A percentile compares a stretch with the other conserved stretches of the same genome.
phyloP scores from a whole-genome alignment of 2,113 vertebrate genomes.

The western clawed frog (Xenopus tropicalis) region DNA sequence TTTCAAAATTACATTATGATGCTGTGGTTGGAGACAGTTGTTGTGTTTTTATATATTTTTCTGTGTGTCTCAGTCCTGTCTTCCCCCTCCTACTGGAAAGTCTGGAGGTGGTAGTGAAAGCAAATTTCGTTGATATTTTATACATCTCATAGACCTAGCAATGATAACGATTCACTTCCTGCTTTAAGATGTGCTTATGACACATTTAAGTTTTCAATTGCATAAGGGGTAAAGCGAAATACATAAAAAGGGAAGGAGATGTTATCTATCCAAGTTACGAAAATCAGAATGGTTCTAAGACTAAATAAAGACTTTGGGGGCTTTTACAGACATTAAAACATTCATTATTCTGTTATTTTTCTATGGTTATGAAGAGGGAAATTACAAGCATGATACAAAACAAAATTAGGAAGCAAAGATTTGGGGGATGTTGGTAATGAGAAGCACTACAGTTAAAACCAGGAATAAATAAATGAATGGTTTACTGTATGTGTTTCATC shows the following conservation, averaged over 20 bases:
- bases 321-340: background rate
- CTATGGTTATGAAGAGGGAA: too few species aligned
- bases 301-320: background rate
- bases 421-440: too few species aligned
- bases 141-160: slow-evolving; percentile 4
- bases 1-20: slow-evolving; percentile 30
- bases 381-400: too few species aligned
- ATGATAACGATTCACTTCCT: slow-evolving; percentile 33
- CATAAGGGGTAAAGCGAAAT: background rate
- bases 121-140: slow-evolving; percentile 41
- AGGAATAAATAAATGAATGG: too few species aligned
- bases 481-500: too few species aligned
- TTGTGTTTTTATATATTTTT: slow-evolving; percentile 42
- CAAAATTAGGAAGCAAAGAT: too few species aligned
- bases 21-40: slow-evolving; percentile 38
- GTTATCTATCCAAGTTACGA: background rate
- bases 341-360: background rate
- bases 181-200: slow-evolving; percentile 22
- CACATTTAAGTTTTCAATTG: slow-evolving; percentile 5
- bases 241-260: background rate
- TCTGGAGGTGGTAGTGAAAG: slow-evolving; percentile 54
- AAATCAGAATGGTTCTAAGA: background rate
- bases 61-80: slow-evolving; percentile 44
- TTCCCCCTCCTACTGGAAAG: slow-evolving; percentile 49
- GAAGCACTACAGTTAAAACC: too few species aligned